Base-by-base conservation (phyloP, 2,113 vertebrate species). In the Equus przewalskii region DNA sequence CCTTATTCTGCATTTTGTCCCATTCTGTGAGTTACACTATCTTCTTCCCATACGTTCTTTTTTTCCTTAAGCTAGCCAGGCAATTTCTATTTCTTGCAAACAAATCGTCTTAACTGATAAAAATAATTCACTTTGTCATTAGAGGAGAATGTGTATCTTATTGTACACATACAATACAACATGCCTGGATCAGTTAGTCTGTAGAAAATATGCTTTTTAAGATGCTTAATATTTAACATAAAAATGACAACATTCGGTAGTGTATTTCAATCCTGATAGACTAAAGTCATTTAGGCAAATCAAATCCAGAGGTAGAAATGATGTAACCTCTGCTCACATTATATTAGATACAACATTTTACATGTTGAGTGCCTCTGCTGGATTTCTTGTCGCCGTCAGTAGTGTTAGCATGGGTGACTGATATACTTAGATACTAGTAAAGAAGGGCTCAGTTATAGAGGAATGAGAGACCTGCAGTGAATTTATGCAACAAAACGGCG, bases 231-330 rank as follows among this genome's bases (percentile, higher is more conserved):
- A 58, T 62, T 64, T 92, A 79, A 64, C 30, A 67, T 70, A 89
- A 95, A 89, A 90, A 75, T 33, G 49, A 64, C 65, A 83, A 28
- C 1, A 54, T 90, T 90, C 7, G 5, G 54, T 85, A 67, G 62
- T 60, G 1, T 67, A 75, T 90, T 88, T 86, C 21, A 30, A 15
- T 93, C 64, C 11, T 60, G 30, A 76, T 28, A 93, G 89, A 90
- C 46, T 92, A 80, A 83, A 83, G 49, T 58, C 41, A 60, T 84
- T 93, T 80, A 80, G 89, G 58, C 51, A 87, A 90, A 96, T 93
- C 49, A 84, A 73, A 83, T 46, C 65, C 80, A 46, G 89, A 91
- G 84, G 18, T 19, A 72, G 94, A 83, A 89, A 46, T 87, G 54
- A 81, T 89, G 41, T 89, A 76, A 89, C 73, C 36, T 87, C 81